phyloP scores from a whole-genome alignment of 1,140 invertebrate genomes.

The Hormaphis cornu region DNA sequence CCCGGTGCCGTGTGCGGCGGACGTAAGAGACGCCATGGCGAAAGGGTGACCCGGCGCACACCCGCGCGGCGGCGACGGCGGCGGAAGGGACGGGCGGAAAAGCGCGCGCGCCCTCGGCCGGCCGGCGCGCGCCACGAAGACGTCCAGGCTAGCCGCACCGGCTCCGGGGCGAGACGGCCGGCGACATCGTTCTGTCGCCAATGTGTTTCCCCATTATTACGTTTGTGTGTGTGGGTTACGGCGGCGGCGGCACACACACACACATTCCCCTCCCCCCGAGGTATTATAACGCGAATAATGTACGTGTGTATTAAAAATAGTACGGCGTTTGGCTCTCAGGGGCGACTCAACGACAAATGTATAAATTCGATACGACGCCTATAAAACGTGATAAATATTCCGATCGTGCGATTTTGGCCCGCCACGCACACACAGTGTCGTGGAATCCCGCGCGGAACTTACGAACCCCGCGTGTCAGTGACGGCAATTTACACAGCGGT shows the following conservation, averaged over 20 bases:
- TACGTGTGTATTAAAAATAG: too few relatives aligned
- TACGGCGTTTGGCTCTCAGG: too few relatives aligned
- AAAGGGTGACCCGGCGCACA: not conserved
- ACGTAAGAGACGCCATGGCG: constrained; percentile 26
- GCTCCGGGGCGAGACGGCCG: constrained; percentile 21
- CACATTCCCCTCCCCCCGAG: too few relatives aligned
- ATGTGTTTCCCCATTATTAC: constrained; percentile 31
- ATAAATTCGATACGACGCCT: too few relatives aligned
- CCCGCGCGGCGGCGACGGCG: not conserved
- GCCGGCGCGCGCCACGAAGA: constrained; percentile 15
- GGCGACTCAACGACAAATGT: too few relatives aligned
- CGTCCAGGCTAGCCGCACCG: constrained; percentile 28
- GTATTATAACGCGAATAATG: too few relatives aligned
- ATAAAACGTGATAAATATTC: too few relatives aligned
- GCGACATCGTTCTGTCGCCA: constrained; percentile 32
- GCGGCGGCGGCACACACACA: not conserved
- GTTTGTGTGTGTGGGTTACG: not conserved
- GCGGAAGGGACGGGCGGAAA: not conserved
- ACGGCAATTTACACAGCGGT: too few relatives aligned
- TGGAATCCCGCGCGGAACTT: too few relatives aligned
- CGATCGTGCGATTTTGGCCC: too few relatives aligned
- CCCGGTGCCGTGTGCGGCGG: constrained; percentile 3
- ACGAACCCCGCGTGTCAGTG: too few relatives aligned
- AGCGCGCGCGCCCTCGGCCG: constrained; percentile 14
- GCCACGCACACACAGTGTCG: too few relatives aligned